These are phyloP conservation scores for Equus przewalskii DNA, from an alignment of 2,113 vertebrate species.

Conservation along the genomic window DNA sequence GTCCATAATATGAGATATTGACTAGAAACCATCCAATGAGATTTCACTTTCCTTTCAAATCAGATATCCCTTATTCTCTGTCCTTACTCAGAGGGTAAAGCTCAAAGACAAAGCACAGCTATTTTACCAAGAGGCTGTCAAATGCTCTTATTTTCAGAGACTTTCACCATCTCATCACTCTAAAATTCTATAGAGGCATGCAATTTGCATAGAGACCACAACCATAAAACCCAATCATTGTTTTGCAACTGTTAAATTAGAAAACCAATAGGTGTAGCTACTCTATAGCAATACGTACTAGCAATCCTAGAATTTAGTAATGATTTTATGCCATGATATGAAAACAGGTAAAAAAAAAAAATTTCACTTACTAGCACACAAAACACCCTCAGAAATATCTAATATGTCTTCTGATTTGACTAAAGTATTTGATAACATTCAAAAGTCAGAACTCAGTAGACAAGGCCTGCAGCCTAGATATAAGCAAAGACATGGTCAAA, in stretches of 20 bases:
- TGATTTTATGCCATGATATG: not conserved
- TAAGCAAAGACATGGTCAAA: not conserved
- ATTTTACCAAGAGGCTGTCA: slow-evolving; percentile 27
- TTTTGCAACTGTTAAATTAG: slow-evolving; percentile 17
- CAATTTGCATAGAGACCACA: not conserved
- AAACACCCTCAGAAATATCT: not conserved
- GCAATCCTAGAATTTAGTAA: not conserved
- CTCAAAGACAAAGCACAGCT: slow-evolving; percentile 12
- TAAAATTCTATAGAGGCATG: not conserved
- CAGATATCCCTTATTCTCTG: not conserved
- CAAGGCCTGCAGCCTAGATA: not conserved
- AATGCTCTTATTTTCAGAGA: not conserved
- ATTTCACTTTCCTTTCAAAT: slow-evolving; percentile 44
- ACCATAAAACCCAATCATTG: not conserved
- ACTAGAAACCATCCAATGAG: not conserved
- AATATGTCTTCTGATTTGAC: not conserved
- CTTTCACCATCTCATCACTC: not conserved
- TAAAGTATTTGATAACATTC: not conserved
- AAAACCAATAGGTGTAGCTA: not conserved
- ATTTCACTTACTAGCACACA: not conserved
- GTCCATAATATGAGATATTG: slow-evolving; percentile 33
- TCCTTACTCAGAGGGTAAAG: not conserved
- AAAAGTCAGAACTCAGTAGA: not conserved
- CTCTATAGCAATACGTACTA: not conserved
- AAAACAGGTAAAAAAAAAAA: not conserved